Percentiles rank a stretch among this genome's conserved stretches.
Conservation (phyloP, 2,113 vertebrate genomes). For the Ptilonorhynchus violaceus region DNA sequence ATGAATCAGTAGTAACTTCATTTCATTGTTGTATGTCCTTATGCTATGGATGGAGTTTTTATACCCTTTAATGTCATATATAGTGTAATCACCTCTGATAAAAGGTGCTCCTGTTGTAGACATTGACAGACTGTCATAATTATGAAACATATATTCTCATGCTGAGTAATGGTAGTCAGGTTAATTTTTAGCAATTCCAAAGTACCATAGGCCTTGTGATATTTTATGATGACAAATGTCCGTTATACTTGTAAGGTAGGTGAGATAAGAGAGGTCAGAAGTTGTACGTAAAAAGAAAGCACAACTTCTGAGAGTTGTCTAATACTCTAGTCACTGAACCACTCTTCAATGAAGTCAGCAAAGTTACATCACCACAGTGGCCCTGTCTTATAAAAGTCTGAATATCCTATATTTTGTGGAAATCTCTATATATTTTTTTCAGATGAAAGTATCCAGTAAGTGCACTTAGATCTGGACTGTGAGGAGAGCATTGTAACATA, state of each 20-base stretch:
- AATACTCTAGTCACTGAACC: neutral
- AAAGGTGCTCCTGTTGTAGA: neutral
- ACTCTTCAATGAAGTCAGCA: neutral
- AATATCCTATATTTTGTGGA: neutral
- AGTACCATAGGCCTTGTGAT: neutral
- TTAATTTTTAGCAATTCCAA: neutral
- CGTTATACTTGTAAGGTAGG: neutral
- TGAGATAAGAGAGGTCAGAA: neutral
- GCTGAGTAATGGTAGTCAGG: neutral
- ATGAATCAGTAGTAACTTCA: neutral
- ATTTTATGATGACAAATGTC: neutral
- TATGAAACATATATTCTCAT: neutral
- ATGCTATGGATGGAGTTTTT: neutral
- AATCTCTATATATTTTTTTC: neutral
- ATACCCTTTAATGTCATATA: neutral
- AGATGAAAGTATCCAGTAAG: neutral
- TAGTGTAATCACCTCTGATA: neutral
- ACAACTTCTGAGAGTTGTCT: neutral
- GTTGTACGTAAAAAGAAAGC: neutral
- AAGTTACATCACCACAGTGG: neutral
- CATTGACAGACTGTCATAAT: neutral
- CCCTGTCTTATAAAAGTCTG: neutral
- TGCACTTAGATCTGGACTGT: neutral
- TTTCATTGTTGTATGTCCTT: neutral
- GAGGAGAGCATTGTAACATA: neutral